These are phyloP conservation scores for Lophius piscatorius DNA, from an alignment of 2,113 vertebrate species.

Conservation along the genomic window DNA sequence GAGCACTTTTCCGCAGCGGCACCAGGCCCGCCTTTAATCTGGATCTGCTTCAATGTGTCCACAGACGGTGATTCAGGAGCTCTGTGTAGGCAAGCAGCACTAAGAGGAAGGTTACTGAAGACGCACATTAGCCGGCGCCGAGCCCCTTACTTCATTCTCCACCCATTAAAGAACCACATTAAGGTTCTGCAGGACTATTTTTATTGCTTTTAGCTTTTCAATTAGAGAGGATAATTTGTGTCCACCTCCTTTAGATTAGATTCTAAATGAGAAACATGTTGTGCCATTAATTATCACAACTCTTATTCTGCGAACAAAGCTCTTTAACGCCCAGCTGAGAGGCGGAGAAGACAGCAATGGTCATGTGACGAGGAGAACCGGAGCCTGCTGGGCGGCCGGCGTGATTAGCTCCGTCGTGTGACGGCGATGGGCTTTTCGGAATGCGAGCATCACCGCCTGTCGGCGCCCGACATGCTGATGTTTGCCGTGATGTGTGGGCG, in stretches of 20 bases:
- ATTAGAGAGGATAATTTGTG: constrained; percentile 76
- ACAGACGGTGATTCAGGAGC: constrained; percentile 24
- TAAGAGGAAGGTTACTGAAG: constrained; percentile 40
- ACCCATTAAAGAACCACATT: constrained; percentile 66
- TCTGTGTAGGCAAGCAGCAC: constrained; percentile 20
- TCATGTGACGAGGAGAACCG: neutral
- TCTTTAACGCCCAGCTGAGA: constrained; percentile 34
- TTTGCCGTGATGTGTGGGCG: neutral
- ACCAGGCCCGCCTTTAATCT: constrained; percentile 14
- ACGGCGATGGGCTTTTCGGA: no score
- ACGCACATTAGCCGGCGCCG: constrained; percentile 32
- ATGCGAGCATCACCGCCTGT: no score
- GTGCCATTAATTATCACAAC: constrained; percentile 77
- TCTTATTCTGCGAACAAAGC: constrained; percentile 66
- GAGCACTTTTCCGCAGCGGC: neutral
- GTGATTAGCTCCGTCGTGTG: neutral
- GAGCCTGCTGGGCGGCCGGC: no score
- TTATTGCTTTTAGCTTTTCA: constrained; percentile 77
- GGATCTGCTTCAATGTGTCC: constrained; percentile 13
- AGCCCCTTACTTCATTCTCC: constrained; percentile 49
- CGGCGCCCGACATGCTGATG: no score
- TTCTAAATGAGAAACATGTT: constrained; percentile 80
- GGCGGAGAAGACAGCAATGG: constrained; percentile 4
- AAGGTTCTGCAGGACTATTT: constrained; percentile 42
- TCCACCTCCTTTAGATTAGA: constrained; percentile 77